These are phyloP conservation scores for Neogobius melanostomus DNA, from an alignment of 2,113 vertebrate genomes.

Conservation along the genomic window DNA sequence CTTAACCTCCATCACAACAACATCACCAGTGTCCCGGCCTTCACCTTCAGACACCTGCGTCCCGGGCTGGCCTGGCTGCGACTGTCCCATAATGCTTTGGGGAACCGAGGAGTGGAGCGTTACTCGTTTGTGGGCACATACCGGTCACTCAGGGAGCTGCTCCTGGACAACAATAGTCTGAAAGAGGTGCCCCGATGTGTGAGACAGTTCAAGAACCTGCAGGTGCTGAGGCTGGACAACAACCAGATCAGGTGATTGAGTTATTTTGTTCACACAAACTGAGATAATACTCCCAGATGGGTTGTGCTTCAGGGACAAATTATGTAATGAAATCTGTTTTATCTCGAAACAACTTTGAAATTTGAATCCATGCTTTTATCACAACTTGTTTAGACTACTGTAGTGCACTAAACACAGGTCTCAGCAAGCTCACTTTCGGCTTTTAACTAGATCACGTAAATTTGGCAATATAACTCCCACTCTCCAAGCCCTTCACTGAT, in stretches of 20 bases:
- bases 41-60: conserved; percentile 73
- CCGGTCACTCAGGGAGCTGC: conserved; percentile 75
- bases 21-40: conserved; percentile 70
- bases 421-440: too few relatives aligned
- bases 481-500: too few relatives aligned
- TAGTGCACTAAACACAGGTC: too few relatives aligned
- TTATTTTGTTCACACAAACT: neutral
- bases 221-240: conserved; percentile 75
- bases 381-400: too few relatives aligned
- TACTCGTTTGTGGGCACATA: conserved; percentile 76
- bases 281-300: too few relatives aligned
- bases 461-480: too few relatives aligned
- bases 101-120: conserved; percentile 45
- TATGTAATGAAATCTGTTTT: too few relatives aligned
- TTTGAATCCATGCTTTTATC: too few relatives aligned
- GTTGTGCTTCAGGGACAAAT: too few relatives aligned
- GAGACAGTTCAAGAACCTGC: conserved; percentile 76
- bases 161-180: conserved; percentile 78
- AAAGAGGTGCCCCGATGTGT: conserved; percentile 73
- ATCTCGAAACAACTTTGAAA: too few relatives aligned
- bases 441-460: too few relatives aligned
- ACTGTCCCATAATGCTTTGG: conserved; percentile 77
- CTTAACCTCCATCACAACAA: conserved; percentile 78
- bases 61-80: conserved; percentile 74
- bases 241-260: conserved; percentile 77